phyloP scores from a whole-genome alignment of 2,888 invertebrate species.

The Panzeria rudis region DNA sequence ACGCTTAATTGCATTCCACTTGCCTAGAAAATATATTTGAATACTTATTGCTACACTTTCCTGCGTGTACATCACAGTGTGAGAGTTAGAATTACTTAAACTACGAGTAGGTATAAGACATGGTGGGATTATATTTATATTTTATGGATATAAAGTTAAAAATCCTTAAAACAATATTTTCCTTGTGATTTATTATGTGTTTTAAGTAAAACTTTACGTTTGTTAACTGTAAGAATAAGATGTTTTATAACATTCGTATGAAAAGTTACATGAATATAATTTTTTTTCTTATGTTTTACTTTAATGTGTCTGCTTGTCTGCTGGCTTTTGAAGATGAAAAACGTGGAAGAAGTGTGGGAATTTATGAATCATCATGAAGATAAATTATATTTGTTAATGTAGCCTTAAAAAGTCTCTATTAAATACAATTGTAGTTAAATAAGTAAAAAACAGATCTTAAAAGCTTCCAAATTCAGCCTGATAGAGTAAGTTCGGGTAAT shows the following conservation, averaged over 20 bases:
- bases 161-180: conserved; percentile 66
- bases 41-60: neutral
- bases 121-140: conserved; percentile 50
- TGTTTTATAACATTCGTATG: conserved; percentile 14
- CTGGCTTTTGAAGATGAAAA: neutral
- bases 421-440: neutral
- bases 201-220: conserved; percentile 73
- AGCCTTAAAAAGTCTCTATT: neutral
- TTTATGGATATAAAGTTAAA: conserved; percentile 65
- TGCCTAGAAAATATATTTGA: conserved; percentile 26
- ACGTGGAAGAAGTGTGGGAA: conserved; percentile 31
- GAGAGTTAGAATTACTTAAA: neutral
- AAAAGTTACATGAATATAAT: neutral
- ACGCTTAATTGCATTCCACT: conserved; percentile 39
- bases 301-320: conserved; percentile 17
- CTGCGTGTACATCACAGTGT: too few species aligned
- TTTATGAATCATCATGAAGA: conserved; percentile 66
- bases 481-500: too few species aligned
- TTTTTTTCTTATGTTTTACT: conserved; percentile 9
- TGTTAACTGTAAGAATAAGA: conserved; percentile 58
- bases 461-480: too few species aligned
- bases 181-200: conserved; percentile 73
- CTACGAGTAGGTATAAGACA: neutral
- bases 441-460: too few species aligned
- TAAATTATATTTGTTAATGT: conserved; percentile 58